These are phyloP conservation scores for Sicus ferrugineus DNA, from an alignment of 2,888 invertebrate genomes.

Conservation along the genomic window DNA sequence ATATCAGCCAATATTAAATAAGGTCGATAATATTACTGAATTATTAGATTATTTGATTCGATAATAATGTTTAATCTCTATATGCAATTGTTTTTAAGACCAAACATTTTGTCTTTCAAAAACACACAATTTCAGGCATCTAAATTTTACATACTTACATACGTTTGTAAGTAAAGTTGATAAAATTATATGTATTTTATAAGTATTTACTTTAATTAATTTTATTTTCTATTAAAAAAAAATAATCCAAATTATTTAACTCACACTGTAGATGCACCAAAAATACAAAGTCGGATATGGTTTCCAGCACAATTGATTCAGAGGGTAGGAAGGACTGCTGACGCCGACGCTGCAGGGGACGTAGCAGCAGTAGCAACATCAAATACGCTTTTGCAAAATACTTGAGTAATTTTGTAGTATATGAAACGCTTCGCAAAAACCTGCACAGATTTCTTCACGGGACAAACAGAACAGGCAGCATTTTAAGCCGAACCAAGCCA, in stretches of 20 bases:
- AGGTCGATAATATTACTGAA: too few relatives aligned
- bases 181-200: background rate
- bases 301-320: background rate
- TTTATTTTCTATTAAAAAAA: background rate
- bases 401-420: constrained; percentile 12
- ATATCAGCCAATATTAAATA: too few relatives aligned
- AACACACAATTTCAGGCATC: too few relatives aligned
- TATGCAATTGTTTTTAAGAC: too few relatives aligned
- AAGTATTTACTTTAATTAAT: background rate
- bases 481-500: constrained; percentile 35
- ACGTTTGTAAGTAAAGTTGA: too few relatives aligned
- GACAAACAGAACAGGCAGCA: constrained; percentile 40
- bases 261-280: constrained; percentile 19
- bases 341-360: constrained; percentile 1
- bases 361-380: constrained; percentile 4
- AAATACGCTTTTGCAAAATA: constrained; percentile 26
- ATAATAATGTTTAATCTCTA: too few relatives aligned
- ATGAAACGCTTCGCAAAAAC: constrained; percentile 31
- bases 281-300: background rate
- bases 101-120: too few relatives aligned
- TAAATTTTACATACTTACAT: too few relatives aligned
- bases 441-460: constrained; percentile 35
- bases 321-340: constrained; percentile 12
- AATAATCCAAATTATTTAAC: constrained; percentile 3
- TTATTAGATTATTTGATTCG: too few relatives aligned